Evolutionary conservation across 2,888 invertebrate genomes (phyloP).

Genomic region (Hirtodrosophila confusa): DNA sequence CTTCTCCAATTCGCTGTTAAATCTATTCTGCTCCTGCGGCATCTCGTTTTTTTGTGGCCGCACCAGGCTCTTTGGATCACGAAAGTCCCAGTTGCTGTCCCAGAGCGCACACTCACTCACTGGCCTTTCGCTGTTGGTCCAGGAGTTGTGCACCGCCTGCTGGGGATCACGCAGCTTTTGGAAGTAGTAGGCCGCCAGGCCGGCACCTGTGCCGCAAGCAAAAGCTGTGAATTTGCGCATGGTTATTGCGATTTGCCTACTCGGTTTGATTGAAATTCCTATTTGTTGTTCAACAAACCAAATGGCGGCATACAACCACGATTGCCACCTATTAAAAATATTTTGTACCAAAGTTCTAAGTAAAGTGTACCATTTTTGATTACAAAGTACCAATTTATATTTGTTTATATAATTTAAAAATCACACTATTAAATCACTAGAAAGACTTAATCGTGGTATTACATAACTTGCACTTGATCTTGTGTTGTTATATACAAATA

Average conservation of each 20-base stretch:
- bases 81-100: conserved; percentile 96
- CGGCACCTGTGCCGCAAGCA: conserved; percentile 88
- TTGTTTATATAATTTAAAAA: no score
- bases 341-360: no score
- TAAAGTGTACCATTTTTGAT: no score
- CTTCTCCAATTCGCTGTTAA: conserved; percentile 88
- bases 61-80: conserved; percentile 90
- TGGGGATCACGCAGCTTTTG: conserved; percentile 84
- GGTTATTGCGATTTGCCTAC: background rate
- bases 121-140: conserved; percentile 86
- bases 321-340: no score
- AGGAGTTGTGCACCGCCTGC: conserved; percentile 87
- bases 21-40: conserved; percentile 88
- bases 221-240: conserved; percentile 81
- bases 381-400: no score
- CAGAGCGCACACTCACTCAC: conserved; percentile 86
- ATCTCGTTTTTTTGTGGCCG: conserved; percentile 85
- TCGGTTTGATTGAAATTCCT: background rate
- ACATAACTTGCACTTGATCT: no score
- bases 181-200: conserved; percentile 87
- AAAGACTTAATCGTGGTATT: no score
- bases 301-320: conserved; percentile 39
- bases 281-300: conserved; percentile 3
- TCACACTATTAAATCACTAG: no score
- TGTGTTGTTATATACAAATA: no score